Percentiles rank a stretch among this genome's conserved stretches.
phyloP scores from a whole-genome alignment of 1,140 invertebrate genomes.

The Listronotus bonariensis region DNA sequence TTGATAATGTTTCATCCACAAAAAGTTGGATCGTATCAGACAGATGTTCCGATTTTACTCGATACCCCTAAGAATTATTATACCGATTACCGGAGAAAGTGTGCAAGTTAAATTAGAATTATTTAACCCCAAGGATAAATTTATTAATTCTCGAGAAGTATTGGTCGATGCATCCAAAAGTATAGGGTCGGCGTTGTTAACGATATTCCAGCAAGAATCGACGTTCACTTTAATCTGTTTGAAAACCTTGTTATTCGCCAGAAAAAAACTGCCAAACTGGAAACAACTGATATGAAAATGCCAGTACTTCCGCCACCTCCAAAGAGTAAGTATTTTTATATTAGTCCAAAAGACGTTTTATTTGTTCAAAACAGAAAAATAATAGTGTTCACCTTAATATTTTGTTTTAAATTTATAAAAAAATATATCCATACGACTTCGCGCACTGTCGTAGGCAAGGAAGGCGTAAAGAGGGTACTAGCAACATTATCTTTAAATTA shows the following conservation, averaged over 20 bases:
- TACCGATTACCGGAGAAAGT: conserved; percentile 55
- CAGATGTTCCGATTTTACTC: conserved; percentile 49
- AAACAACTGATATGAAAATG: conserved; percentile 18
- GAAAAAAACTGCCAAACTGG: conserved; percentile 30
- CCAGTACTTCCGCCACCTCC: conserved; percentile 17
- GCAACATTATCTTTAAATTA: too few relatives aligned
- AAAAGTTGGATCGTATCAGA: conserved; percentile 47
- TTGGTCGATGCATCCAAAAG: conserved; percentile 42
- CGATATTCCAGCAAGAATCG: conserved; percentile 42
- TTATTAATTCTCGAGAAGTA: conserved; percentile 54
- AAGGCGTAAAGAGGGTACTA: too few relatives aligned
- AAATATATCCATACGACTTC: too few relatives aligned
- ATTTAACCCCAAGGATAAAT: conserved; percentile 52
- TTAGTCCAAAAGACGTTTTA: too few relatives aligned
- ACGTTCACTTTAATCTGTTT: conserved; percentile 28
- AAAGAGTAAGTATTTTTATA: conserved; percentile 10
- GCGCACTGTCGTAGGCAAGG: too few relatives aligned
- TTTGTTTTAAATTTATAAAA: too few relatives aligned
- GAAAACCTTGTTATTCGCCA: conserved; percentile 26
- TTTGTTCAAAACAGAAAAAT: too few relatives aligned
- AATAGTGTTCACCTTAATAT: too few relatives aligned
- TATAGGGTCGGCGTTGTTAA: conserved; percentile 54
- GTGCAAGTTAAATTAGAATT: conserved; percentile 52
- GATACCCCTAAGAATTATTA: conserved; percentile 46
- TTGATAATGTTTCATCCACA: conserved; percentile 54